Percentiles rank a stretch among this genome's conserved stretches.
Conservation (phyloP, 1,140 invertebrate species). For the Drosophila pectinifera region DNA sequence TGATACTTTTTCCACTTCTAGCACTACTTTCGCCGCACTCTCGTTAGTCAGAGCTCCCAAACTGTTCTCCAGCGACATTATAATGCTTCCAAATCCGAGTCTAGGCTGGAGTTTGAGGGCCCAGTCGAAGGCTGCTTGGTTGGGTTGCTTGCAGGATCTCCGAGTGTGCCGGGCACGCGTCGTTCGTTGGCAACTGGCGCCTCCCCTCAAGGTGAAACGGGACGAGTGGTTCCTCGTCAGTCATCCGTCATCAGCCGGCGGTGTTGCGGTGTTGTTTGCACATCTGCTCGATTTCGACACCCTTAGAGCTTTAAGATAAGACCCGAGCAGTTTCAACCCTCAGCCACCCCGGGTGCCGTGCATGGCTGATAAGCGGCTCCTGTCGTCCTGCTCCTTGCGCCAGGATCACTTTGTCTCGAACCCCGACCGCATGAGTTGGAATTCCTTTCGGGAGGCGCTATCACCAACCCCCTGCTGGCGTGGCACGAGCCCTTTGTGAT, state of each 20-base stretch:
- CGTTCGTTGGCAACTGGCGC: constrained; percentile 8
- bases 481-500: constrained; percentile 65
- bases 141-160: neutral
- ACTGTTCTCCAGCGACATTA: constrained; percentile 68
- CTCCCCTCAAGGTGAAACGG: constrained; percentile 43
- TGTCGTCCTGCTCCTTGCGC: constrained; percentile 33
- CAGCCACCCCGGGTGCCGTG: constrained; percentile 42
- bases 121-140: constrained; percentile 6
- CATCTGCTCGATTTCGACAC: constrained; percentile 72
- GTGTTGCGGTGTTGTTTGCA: constrained; percentile 43
- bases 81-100: constrained; percentile 36
- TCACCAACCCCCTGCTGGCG: constrained; percentile 55
- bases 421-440: constrained; percentile 53
- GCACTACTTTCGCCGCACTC: constrained; percentile 40
- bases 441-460: constrained; percentile 51
- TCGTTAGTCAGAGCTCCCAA: constrained; percentile 56
- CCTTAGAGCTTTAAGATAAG: constrained; percentile 80
- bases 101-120: constrained; percentile 12
- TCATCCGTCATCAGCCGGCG: constrained; percentile 22
- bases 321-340: constrained; percentile 65
- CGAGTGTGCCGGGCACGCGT: constrained; percentile 57
- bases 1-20: constrained; percentile 26
- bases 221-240: constrained; percentile 45
- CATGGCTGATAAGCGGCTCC: constrained; percentile 71
- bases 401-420: constrained; percentile 70